Evolutionary conservation across 2,113 vertebrate species (phyloP).

Genomic region (Mesembrinibis cayennensis): DNA sequence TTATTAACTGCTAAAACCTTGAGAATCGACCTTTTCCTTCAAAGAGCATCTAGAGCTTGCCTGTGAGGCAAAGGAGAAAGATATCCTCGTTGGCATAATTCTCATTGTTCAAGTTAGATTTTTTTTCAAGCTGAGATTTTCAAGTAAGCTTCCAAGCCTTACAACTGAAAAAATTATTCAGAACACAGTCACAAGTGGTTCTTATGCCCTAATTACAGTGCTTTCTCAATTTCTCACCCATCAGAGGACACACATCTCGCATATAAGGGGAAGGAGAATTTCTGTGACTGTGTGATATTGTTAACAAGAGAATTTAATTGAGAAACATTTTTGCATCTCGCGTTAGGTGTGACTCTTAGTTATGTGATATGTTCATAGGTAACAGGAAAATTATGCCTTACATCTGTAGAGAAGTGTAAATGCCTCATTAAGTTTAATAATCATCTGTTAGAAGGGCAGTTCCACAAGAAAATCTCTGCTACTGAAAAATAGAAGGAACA

Average conservation of each 20-base stretch:
- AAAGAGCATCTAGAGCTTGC: background rate
- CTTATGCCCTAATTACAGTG: background rate
- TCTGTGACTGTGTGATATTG: background rate
- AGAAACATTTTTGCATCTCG: constrained; percentile 14
- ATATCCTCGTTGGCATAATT: background rate
- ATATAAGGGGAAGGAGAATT: background rate
- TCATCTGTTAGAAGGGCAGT: constrained; percentile 8
- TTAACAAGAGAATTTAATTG: constrained; percentile 50
- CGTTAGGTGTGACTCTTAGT: constrained; percentile 3
- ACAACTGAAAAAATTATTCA: background rate
- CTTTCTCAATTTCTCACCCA: constrained; percentile 20
- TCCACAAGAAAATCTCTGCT: background rate
- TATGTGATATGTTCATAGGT: background rate
- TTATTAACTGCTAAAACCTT: background rate
- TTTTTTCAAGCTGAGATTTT: background rate
- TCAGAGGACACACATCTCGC: background rate
- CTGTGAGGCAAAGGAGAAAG: background rate
- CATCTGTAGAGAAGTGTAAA: constrained; percentile 25
- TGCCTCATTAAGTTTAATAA: constrained; percentile 48
- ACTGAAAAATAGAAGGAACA: background rate
- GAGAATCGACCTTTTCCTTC: background rate
- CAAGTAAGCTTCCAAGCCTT: background rate
- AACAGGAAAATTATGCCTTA: constrained; percentile 51
- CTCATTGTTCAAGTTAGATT: background rate
- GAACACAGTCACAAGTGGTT: background rate